A percentile compares a stretch with the other conserved stretches of the same genome.
Evolutionary conservation across 2,113 vertebrate species (phyloP).

Genomic region (Rhegmatorhina hoffmannsi): DNA sequence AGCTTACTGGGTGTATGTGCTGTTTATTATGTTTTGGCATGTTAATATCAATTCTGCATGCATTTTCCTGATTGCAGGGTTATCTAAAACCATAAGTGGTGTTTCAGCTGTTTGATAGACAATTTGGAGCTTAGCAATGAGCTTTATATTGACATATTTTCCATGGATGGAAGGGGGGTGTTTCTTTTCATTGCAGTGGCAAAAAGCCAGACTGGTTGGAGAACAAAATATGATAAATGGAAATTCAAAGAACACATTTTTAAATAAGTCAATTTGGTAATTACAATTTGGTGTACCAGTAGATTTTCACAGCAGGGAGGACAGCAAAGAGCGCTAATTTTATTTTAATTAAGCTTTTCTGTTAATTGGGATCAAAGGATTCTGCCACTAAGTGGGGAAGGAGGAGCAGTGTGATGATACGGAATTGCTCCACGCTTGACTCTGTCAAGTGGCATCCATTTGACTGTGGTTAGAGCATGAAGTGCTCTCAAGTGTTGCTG

Average conservation of each 20-base stretch:
- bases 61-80: neutral
- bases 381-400: neutral
- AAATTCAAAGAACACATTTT: neutral
- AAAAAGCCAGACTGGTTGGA: neutral
- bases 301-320: conserved; percentile 46
- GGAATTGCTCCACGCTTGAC: neutral
- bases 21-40: neutral
- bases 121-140: neutral
- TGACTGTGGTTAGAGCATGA: neutral
- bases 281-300: conserved; percentile 2
- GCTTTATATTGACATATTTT: neutral
- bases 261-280: conserved; percentile 35
- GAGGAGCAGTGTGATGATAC: neutral
- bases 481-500: conserved; percentile 44
- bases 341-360: conserved; percentile 53
- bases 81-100: neutral
- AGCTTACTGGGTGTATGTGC: neutral
- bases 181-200: neutral
- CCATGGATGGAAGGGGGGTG: neutral
- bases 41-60: neutral
- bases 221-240: conserved; percentile 13
- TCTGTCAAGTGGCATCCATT: conserved; percentile 26
- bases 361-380: conserved; percentile 17
- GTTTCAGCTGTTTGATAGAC: neutral
- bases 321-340: conserved; percentile 33